Percentiles rank a stretch among this genome's conserved stretches.
phyloP scores from a whole-genome alignment of 1,140 invertebrate genomes.

The Sarcophaga peregrina region DNA sequence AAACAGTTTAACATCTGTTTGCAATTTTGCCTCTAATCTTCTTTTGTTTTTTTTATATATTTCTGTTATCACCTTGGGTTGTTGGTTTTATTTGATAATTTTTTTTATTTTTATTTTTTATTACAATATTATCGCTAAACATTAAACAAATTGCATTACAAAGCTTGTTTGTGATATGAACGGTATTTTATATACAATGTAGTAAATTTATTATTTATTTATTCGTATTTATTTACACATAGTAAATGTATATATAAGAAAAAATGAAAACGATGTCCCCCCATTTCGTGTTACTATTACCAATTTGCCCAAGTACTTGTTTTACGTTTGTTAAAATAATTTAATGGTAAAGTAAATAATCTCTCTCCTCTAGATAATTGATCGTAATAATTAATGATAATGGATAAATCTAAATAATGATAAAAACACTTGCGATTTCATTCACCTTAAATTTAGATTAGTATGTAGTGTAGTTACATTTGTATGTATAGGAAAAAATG shows the following conservation, averaged over 20 bases:
- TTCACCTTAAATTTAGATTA: neutral
- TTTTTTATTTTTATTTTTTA: too few species aligned
- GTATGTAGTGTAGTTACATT: too few species aligned
- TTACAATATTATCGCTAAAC: neutral
- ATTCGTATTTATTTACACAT: neutral
- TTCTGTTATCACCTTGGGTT: neutral
- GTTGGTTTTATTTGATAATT: neutral
- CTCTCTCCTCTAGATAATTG: neutral
- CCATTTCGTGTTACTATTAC: neutral
- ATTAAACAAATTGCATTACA: neutral
- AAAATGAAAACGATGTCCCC: too few species aligned
- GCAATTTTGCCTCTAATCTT: too few species aligned
- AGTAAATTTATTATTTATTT: neutral
- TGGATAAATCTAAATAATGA: neutral
- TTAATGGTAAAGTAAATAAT: neutral
- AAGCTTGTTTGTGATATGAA: neutral
- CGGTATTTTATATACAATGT: neutral
- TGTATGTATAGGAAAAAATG: too few species aligned
- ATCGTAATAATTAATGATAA: neutral
- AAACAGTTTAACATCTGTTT: neutral
- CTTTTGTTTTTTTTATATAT: too few species aligned
- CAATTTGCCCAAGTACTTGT: neutral
- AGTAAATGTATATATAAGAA: too few species aligned
- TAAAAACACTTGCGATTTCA: constrained; percentile 11
- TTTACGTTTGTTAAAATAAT: neutral